Percentiles rank a stretch among this genome's conserved stretches.
Evolutionary conservation across 2,113 vertebrate species (phyloP).

Genomic region (Hemibagrus wyckioides): DNA sequence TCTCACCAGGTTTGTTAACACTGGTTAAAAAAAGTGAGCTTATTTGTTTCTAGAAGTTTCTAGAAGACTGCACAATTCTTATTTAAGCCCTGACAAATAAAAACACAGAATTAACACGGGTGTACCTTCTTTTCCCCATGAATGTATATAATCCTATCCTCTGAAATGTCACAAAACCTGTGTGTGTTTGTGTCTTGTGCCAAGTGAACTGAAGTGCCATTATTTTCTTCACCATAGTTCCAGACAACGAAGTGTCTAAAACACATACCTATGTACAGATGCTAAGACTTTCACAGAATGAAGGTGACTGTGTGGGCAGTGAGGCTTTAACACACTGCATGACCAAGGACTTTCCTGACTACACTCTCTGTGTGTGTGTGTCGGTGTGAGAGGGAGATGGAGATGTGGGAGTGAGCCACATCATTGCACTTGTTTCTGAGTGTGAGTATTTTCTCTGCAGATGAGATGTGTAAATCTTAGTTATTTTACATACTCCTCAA

Average conservation of each 20-base stretch:
- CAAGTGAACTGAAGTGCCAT: not conserved
- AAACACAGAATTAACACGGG: not conserved
- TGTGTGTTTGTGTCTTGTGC: not conserved
- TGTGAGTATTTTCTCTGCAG: not conserved
- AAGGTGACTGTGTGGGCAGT: not conserved
- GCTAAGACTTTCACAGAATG: not conserved
- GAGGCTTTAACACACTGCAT: no score
- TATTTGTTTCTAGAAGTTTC: not conserved
- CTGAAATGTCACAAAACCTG: not conserved
- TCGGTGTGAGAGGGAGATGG: no score
- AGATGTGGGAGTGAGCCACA: not conserved
- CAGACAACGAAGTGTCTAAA: not conserved
- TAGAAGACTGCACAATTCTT: not conserved
- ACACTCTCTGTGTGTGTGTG: not conserved
- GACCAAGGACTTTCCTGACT: slow-evolving; percentile 32
- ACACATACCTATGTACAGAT: not conserved
- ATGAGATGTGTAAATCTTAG: not conserved
- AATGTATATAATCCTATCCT: not conserved
- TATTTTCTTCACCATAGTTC: not conserved
- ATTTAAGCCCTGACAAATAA: not conserved
- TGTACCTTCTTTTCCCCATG: not conserved
- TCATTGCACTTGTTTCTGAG: not conserved
- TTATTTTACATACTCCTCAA: not conserved
- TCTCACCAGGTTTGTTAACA: not conserved
- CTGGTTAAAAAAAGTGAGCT: not conserved